Evolutionary conservation across 2,797 vertebrate species (phyloP), one percentile per base, ranked within the genome.

Genomic region (Danio tinwini): DNA sequence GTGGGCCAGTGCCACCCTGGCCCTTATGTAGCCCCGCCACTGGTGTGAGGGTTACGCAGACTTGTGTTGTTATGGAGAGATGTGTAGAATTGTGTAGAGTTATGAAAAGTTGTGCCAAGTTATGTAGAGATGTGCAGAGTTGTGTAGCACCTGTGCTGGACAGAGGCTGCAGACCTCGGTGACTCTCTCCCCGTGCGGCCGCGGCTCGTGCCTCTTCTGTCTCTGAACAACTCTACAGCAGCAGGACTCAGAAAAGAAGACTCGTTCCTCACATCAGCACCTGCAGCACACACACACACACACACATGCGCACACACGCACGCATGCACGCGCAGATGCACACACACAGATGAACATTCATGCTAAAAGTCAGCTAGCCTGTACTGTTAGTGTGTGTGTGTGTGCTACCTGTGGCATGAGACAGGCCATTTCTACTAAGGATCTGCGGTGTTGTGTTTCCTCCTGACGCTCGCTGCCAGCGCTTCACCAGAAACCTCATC

Each of bases 401-500:
- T 6, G 39, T 4, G 0, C 90, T 88, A 97, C 95, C 96, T 92
- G 92, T 85, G 47, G 84, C 92, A 82, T 94, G 93, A 82, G 91
- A 93, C 75, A 93, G 89, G 83, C 94, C 92, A 37, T 97, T 97
- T 81, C 96, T 96, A 82, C 85, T 95, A 85, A 93, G 11, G 59
- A 76, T 85, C 74, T 86, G 84, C 17, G 88, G 81, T 7, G 79
- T 74, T 0, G 62, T 82, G 68, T 92, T 74, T 81, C 88, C 91
- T 85, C 93, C 94, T 0, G 96, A 93, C 8, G 96, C 92, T 86
- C 93, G 95, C 78, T 97, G 95, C 98, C 98, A 99, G 5, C 97
- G 93, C 81, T 90, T 96, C 81, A 98, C 97, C 55, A 99, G 92
- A 88, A 98, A 98, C 88, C 94, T 97, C 97, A 99, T 98, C 87